These are phyloP conservation scores for Serilophus lunatus DNA, from an alignment of 2,113 vertebrate genomes.

Conservation along the genomic window DNA sequence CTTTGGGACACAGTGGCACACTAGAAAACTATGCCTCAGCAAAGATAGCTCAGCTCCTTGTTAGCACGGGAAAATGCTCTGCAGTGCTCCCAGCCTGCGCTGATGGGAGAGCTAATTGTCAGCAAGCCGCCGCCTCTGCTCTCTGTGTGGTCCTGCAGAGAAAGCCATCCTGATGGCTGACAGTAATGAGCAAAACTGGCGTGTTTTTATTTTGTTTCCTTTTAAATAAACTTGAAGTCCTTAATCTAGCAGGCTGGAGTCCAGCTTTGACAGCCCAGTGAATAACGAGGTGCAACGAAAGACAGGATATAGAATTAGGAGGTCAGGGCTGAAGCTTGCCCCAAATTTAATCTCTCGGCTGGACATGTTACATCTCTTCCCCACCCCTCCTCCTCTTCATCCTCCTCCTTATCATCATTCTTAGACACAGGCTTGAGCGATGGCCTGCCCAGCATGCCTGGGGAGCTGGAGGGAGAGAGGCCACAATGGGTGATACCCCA, in stretches of 20 bases:
- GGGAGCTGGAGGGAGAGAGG: neutral
- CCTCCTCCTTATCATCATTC: neutral
- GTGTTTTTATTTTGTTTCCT: conserved; percentile 37
- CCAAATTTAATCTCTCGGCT: neutral
- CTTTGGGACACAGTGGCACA: neutral
- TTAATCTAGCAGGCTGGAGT: conserved; percentile 27
- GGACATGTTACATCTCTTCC: neutral
- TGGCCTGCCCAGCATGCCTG: neutral
- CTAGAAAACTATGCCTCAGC: neutral
- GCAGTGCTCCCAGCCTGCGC: fast-evolving
- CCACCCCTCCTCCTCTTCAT: neutral
- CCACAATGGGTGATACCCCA: fast-evolving
- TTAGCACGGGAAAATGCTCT: neutral
- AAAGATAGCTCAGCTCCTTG: neutral
- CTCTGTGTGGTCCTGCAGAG: conserved; percentile 47
- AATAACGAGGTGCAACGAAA: conserved; percentile 45
- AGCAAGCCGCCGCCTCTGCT: neutral
- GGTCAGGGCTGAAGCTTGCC: conserved; percentile 24
- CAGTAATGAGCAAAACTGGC: conserved; percentile 20
- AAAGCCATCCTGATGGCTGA: neutral
- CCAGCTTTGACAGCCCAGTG: conserved; percentile 12
- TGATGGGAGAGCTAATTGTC: neutral
- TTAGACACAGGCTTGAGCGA: fast-evolving
- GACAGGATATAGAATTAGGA: conserved; percentile 38
- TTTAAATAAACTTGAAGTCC: conserved; percentile 47